These are phyloP conservation scores for Blastomussa wellsi DNA, from an alignment of 92 coral and sea anemone genomes.

Conservation along the genomic window DNA sequence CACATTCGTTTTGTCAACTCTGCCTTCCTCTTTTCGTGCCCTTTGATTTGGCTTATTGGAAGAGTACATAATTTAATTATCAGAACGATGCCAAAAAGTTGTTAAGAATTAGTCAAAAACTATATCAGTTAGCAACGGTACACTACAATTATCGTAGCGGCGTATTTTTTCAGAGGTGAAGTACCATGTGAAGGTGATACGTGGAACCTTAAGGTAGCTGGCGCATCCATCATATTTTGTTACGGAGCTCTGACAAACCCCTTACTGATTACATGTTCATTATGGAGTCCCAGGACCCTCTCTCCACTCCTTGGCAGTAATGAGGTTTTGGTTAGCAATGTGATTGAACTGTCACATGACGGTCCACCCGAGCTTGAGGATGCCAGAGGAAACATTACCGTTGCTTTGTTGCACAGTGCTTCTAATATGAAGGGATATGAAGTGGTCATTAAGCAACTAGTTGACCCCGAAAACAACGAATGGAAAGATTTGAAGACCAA, in stretches of 20 bases:
- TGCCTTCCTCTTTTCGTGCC: too few relatives aligned
- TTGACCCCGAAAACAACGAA: background rate
- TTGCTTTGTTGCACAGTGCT: slow-evolving; percentile 10
- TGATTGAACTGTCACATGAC: slow-evolving; percentile 15
- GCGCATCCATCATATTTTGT: background rate
- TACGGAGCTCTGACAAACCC: slow-evolving; percentile 15
- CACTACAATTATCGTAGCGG: too few relatives aligned
- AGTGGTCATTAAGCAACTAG: background rate
- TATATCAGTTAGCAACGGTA: too few relatives aligned
- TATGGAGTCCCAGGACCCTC: background rate
- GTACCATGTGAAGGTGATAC: background rate
- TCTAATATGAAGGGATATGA: background rate
- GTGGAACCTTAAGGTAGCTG: background rate
- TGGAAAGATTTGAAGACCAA: slow-evolving; percentile 12
- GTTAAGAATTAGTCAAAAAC: too few relatives aligned
- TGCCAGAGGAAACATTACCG: background rate
- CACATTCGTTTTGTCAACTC: too few relatives aligned
- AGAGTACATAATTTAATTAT: too few relatives aligned
- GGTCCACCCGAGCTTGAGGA: background rate
- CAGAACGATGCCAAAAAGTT: too few relatives aligned
- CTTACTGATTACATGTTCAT: background rate
- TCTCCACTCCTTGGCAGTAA: background rate
- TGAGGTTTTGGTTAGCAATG: slow-evolving; percentile 20
- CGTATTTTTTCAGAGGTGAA: background rate
- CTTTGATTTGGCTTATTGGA: too few relatives aligned